Percentiles rank a stretch among this genome's conserved stretches.
Conservation (phyloP, 2,888 invertebrate genomes). For the Phymatocera aterrima region DNA sequence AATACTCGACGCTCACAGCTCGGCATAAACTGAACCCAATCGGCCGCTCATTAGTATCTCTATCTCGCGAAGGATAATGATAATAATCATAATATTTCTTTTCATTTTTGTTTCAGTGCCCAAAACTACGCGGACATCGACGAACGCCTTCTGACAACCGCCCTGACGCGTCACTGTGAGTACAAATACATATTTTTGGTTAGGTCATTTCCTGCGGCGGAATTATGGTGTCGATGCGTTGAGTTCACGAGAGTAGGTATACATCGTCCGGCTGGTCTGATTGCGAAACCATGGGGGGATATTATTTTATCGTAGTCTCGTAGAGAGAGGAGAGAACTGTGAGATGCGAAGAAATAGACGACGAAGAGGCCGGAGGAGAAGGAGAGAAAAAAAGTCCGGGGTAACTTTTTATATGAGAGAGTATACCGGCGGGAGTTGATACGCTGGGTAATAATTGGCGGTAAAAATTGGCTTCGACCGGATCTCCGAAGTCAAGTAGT, state of each 20-base stretch:
- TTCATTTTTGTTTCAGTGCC: constrained; percentile 58
- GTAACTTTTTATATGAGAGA: not conserved
- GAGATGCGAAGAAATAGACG: not conserved
- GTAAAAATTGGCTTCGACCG: not conserved
- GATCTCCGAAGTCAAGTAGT: not conserved
- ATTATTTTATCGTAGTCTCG: not conserved
- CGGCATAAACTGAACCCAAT: not conserved
- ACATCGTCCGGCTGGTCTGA: too few species aligned
- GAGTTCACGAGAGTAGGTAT: not conserved
- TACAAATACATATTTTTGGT: constrained; percentile 48
- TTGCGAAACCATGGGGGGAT: too few species aligned
- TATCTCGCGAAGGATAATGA: not conserved
- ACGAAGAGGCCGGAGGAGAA: not conserved
- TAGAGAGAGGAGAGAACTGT: too few species aligned
- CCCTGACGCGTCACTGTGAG: constrained; percentile 68
- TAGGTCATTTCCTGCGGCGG: not conserved
- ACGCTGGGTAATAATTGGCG: constrained; percentile 7
- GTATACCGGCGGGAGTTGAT: not conserved
- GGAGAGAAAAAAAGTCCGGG: not conserved
- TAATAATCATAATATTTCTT: constrained; percentile 32
- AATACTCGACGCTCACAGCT: constrained; percentile 19
- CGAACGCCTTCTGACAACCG: constrained; percentile 65
- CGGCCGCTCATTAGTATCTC: not conserved
- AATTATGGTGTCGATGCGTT: too few species aligned
- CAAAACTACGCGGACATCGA: constrained; percentile 58